phyloP scores from a whole-genome alignment of 2,113 vertebrate genomes.

The Tupaia tana region DNA sequence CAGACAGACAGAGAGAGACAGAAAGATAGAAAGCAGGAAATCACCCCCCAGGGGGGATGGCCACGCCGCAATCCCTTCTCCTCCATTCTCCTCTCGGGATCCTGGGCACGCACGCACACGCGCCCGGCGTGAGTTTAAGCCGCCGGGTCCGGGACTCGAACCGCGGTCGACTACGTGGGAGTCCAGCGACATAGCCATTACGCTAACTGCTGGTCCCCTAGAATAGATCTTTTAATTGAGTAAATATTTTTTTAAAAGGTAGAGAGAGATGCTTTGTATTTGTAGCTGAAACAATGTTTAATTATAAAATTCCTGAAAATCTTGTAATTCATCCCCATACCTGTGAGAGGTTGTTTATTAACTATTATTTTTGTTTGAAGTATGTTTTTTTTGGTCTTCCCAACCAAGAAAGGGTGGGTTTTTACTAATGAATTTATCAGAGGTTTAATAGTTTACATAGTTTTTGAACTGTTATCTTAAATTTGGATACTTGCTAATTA shows the following conservation, averaged over 20 bases:
- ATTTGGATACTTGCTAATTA: constrained; percentile 96
- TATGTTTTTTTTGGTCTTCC: constrained; percentile 75
- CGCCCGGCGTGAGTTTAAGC: too few species aligned
- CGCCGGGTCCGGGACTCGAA: too few species aligned
- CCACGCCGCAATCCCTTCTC: too few species aligned
- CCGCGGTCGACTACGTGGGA: too few species aligned
- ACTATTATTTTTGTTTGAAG: constrained; percentile 92
- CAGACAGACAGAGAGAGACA: too few species aligned
- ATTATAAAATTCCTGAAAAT: constrained; percentile 88
- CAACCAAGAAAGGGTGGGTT: constrained; percentile 78
- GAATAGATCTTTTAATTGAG: constrained; percentile 89
- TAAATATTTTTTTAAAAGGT: constrained; percentile 90
- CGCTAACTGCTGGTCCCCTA: neutral
- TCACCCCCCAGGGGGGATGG: too few species aligned
- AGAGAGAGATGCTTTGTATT: constrained; percentile 89
- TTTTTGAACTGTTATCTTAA: constrained; percentile 96
- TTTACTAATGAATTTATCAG: constrained; percentile 90
- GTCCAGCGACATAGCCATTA: too few species aligned
- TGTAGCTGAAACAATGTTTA: constrained; percentile 87
- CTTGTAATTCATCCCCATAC: constrained; percentile 86
- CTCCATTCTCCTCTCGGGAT: too few species aligned
- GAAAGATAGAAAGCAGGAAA: too few species aligned
- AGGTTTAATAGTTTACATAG: constrained; percentile 95
- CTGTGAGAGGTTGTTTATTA: constrained; percentile 91
- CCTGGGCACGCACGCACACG: too few species aligned